A percentile compares a stretch with the other conserved stretches of the same genome.
These are phyloP conservation scores for Leucosticte australis DNA, from an alignment of 2,113 vertebrate genomes.

Conservation along the genomic window DNA sequence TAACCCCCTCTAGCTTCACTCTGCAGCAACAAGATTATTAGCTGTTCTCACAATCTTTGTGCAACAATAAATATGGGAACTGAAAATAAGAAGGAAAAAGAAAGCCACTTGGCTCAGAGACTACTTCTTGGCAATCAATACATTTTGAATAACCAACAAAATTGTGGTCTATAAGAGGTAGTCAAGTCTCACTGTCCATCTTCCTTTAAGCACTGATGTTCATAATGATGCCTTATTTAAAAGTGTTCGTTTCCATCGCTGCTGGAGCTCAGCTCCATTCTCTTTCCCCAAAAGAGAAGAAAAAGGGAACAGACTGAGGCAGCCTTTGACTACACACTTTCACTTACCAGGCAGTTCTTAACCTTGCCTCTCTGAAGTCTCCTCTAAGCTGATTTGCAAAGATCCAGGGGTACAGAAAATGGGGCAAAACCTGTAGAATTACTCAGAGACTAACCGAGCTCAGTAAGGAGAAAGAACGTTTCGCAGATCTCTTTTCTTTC, in stretches of 20 bases:
- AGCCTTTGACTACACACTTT: background rate
- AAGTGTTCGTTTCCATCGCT: background rate
- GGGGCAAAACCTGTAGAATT: background rate
- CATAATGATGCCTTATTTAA: background rate
- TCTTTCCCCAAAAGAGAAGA: background rate
- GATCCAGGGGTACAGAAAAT: fast-evolving
- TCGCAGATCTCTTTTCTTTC: fast-evolving
- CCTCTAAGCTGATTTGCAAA: background rate
- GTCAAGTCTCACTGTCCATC: background rate
- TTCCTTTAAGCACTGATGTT: background rate
- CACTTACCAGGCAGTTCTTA: background rate
- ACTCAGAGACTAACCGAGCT: background rate
- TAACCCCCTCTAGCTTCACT: background rate
- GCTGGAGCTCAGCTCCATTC: background rate
- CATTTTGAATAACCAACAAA: background rate
- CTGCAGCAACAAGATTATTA: background rate
- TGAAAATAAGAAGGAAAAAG: background rate
- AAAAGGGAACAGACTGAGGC: background rate
- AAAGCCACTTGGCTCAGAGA: background rate
- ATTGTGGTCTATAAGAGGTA: background rate
- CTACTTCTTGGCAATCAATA: background rate
- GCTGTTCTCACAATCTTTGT: background rate
- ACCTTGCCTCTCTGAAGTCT: background rate
- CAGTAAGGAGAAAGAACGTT: background rate
- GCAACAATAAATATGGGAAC: background rate